Base-by-base conservation (phyloP, 1,140 invertebrate species). In the Drosophila arawakana region DNA sequence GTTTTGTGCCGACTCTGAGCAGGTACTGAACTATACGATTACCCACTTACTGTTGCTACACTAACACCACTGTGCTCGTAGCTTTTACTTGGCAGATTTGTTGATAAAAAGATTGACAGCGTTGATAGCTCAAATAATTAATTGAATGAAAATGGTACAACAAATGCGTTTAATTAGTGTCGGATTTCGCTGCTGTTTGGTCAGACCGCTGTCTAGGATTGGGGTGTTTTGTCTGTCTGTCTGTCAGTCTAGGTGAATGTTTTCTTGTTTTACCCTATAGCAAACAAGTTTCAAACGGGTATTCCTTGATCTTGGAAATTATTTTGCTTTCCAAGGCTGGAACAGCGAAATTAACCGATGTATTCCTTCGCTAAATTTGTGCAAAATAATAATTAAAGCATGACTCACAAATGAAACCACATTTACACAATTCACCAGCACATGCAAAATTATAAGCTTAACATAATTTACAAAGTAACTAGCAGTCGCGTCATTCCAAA, bases 61-160 rank as follows among this genome's bases (percentile, higher is more conserved):
- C 25, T 30, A 30, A 30, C 25, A 30, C 25, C 6, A 30, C 9
- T 47, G 52, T 55, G 18, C 54, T 66, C 34, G 39, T 21, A 18
- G 39, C 61, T 25, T 18, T 43, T 15, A 41, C 39, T 58, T 78
- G 71, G 78, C 85, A 90, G 84, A 89, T 84, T 78, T 89, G 70
- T 63, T 70, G 84, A 84, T 89, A 85, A 90, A 82, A 71, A 90
- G 86, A 90, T 90, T 90, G 86, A 90, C 86, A 90, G 86, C 82
- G 82, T 69, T 90, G 86, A 90, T 90, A 82, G 81, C 57, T 67
- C 55, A 90, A 86, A 90, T 86, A 90, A 90, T 90, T 90, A 90
- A 90, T 90, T 90, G 86, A 90, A 90, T 82, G 81, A 86, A 85
- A 90, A 73, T 76, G 73, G 55, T 85, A 73, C 81, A 90, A 81